These are phyloP conservation scores for Halcyon smyrnensis DNA, from an alignment of 2,797 vertebrate species.

Conservation along the genomic window DNA sequence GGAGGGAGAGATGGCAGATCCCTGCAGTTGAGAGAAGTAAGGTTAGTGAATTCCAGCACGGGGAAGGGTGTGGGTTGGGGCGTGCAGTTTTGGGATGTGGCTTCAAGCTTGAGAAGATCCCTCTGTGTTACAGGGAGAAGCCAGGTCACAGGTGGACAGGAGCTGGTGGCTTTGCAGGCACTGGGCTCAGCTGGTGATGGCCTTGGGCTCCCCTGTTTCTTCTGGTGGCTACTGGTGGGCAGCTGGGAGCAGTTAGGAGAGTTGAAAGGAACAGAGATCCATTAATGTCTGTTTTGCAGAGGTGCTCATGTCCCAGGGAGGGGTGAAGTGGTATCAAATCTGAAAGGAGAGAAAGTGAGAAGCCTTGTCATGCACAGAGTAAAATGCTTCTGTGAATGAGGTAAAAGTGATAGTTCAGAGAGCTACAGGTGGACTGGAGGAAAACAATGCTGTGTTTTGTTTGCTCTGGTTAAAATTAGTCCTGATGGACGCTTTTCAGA, in stretches of 20 bases:
- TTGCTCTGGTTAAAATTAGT: not conserved
- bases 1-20: not conserved
- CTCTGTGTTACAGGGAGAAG: fast-evolving
- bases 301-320: not conserved
- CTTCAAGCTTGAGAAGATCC: not conserved
- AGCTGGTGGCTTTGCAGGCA: not conserved
- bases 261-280: not conserved
- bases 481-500: not conserved
- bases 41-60: not conserved
- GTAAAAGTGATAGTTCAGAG: not conserved
- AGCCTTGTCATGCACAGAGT: not conserved
- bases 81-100: not conserved
- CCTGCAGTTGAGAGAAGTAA: not conserved
- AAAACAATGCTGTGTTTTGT: not conserved
- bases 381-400: not conserved
- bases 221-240: not conserved
- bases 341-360: not conserved
- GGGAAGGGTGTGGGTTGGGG: not conserved
- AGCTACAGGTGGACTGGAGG: not conserved
- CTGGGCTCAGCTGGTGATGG: not conserved
- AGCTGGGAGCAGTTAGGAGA: not conserved
- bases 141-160: not conserved
- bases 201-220: not conserved
- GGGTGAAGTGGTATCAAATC: not conserved
- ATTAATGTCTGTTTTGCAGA: not conserved